A percentile compares a stretch with the other conserved stretches of the same genome.
phyloP scores from a whole-genome alignment of 2,797 vertebrate species.

The Ctenosaura bakeri region DNA sequence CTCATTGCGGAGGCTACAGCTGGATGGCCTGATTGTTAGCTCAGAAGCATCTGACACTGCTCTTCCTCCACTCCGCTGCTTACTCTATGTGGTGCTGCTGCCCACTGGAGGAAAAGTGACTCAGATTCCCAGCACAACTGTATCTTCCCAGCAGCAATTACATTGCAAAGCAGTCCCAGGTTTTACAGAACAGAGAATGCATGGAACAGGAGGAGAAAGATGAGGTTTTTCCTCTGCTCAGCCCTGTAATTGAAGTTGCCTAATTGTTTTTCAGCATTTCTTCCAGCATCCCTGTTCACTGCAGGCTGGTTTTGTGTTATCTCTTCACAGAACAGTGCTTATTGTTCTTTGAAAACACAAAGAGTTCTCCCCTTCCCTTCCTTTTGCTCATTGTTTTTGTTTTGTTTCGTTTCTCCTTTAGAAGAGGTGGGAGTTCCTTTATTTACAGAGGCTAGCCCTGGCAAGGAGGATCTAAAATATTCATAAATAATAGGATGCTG shows the following conservation, averaged over 20 bases:
- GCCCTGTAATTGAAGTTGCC: background rate
- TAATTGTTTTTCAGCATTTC: slow-evolving; percentile 37
- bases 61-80: slow-evolving; percentile 24
- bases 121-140: slow-evolving; percentile 49
- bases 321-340: background rate
- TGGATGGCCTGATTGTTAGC: slow-evolving; percentile 7
- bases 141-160: slow-evolving; percentile 57
- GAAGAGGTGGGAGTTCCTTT: background rate
- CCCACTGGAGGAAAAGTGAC: slow-evolving; percentile 45
- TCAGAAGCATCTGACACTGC: slow-evolving; percentile 20
- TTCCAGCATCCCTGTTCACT: background rate
- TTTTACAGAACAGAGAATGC: slow-evolving; percentile 17
- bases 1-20: slow-evolving; percentile 15
- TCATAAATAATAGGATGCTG: background rate
- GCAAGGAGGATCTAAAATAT: background rate
- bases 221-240: slow-evolving; percentile 1
- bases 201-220: slow-evolving; percentile 15
- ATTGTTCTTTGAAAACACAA: background rate
- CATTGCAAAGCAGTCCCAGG: slow-evolving; percentile 41
- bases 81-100: slow-evolving; percentile 49
- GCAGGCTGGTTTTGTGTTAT: background rate
- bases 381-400: background rate
- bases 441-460: background rate
- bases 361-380: background rate
- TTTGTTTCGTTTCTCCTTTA: background rate